Evolutionary conservation across 2,113 vertebrate genomes (phyloP).

Genomic region (Rhabdomys dilectus): DNA sequence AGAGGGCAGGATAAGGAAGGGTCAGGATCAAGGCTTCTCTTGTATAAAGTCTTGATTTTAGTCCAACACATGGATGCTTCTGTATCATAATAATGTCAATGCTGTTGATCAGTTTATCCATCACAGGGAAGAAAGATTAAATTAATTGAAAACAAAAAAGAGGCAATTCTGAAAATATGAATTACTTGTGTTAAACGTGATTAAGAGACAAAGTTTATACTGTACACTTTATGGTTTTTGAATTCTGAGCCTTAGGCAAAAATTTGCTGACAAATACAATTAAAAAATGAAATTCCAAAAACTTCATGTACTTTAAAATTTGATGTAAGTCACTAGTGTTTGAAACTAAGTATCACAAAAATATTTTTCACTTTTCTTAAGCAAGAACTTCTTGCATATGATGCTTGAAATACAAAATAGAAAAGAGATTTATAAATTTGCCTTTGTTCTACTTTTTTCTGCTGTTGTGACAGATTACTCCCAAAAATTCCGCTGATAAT

Average conservation of each 20-base stretch:
- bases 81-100: not conserved
- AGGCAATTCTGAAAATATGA: not conserved
- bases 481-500: not conserved
- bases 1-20: not conserved
- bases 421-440: not conserved
- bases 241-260: not conserved
- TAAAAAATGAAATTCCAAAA: not conserved
- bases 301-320: not conserved
- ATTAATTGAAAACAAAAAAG: not conserved
- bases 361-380: not conserved
- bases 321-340: not conserved
- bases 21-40: not conserved
- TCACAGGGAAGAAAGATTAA: not conserved
- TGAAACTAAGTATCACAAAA: not conserved
- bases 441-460: not conserved
- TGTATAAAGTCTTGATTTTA: not conserved
- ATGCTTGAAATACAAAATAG: not conserved
- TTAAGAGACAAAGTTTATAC: not conserved
- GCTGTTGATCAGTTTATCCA: not conserved
- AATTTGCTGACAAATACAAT: not conserved
- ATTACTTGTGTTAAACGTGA: not conserved
- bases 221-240: not conserved
- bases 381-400: not conserved
- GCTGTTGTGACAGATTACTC: not conserved
- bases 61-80: not conserved